Evolutionary conservation across 1,140 invertebrate species (phyloP), one percentile per base, ranked within the genome.

Genomic region (Himalopsyche phryganea): DNA sequence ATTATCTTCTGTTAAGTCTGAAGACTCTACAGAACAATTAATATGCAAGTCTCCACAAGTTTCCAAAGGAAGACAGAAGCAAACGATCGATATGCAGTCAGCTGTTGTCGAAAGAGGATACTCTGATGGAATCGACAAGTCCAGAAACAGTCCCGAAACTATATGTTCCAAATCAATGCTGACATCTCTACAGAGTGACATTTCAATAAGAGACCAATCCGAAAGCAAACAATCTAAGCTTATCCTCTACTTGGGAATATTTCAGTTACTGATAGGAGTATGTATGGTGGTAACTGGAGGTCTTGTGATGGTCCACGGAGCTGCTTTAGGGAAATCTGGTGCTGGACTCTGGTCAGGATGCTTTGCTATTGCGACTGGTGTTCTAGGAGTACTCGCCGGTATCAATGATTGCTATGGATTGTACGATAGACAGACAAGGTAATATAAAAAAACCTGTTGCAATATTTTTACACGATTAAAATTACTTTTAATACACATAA

Each of bases 321-420:
- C 80, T 4, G 77, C 78, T 35, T 69, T 85, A 66, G 73, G 80
- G n/a, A 65, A 79, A 60, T 80, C 81, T 35, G 82, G 81, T 1
- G 81, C 78, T 0, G 83, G 82, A 0, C 71, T 85, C 50, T 85
- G 82, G 83, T 78, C 81, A 42, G 83, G 83, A 9, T 78, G 80
- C 50, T 68, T 81, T 28, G 80, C 81, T 10, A 76, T 81, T 18
- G 71, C 76, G 6, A 75, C 79, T 3, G 82, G 82, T 2, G 75
- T 81, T 1, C 71, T 80, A 2, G 82, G 81, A 0, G 71, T 82
- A 14, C 64, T 83, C 5, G 80, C 82, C 35, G 78, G 81, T 20
- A 78, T 83, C 38, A 80, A 79, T 55, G 77, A 79, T 60, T 81
- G 81, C 65, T 84, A 82, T 66, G 74, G 73, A 58, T 63, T 80